These are phyloP conservation scores for Daubentonia madagascariensis DNA, from an alignment of 2,113 vertebrate genomes.

Conservation along the genomic window DNA sequence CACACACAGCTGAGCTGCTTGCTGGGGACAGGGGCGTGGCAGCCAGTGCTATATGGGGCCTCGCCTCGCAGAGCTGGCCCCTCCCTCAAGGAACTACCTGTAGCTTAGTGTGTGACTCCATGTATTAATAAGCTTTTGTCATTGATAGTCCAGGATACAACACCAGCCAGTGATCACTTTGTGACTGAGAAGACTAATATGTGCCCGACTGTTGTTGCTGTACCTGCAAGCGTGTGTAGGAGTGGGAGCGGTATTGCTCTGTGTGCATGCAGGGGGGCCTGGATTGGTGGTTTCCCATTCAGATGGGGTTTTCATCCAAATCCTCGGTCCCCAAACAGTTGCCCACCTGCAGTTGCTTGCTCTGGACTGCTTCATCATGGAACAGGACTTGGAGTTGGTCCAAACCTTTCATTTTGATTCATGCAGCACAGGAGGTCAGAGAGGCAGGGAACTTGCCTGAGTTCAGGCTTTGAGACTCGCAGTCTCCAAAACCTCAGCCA, in stretches of 20 bases:
- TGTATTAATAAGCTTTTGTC: neutral
- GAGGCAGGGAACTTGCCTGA: neutral
- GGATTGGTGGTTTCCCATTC: neutral
- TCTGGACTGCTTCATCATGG: neutral
- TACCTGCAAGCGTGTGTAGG: neutral
- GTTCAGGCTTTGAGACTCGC: neutral
- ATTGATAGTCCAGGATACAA: neutral
- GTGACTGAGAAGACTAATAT: neutral
- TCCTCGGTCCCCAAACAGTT: no score
- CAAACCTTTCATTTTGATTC: neutral
- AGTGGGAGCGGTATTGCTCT: neutral
- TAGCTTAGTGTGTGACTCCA: rapidly evolving
- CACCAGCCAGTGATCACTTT: neutral
- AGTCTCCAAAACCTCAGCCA: neutral
- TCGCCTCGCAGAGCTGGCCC: rapidly evolving
- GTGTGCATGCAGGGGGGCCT: neutral
- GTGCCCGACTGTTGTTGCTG: neutral
- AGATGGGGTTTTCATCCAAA: no score
- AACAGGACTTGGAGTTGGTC: neutral
- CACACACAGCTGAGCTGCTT: neutral
- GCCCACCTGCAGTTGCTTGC: rapidly evolving
- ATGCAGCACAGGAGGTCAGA: neutral
- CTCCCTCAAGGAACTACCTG: neutral
- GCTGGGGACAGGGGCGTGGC: no score
- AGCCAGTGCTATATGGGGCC: neutral